A percentile compares a stretch with the other conserved stretches of the same genome.
These are phyloP conservation scores for Andricus curvator DNA, from an alignment of 2,888 invertebrate genomes.

Conservation along the genomic window DNA sequence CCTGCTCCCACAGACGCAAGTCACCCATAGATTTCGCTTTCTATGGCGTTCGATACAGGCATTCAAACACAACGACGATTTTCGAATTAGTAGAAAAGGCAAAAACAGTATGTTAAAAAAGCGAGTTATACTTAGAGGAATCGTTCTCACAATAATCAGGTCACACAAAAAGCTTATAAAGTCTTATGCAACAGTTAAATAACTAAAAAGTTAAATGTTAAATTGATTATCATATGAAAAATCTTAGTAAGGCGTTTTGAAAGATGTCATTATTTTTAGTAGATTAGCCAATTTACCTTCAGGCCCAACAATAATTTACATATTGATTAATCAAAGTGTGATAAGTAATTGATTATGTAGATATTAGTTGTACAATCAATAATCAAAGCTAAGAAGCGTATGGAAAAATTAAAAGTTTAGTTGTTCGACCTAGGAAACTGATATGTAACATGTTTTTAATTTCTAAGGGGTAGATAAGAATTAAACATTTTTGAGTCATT, in stretches of 20 bases:
- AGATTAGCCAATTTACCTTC: too few species aligned
- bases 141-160: neutral
- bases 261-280: too few species aligned
- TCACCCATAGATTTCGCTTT: slow-evolving; percentile 81
- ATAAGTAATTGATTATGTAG: too few species aligned
- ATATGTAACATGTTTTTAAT: too few species aligned
- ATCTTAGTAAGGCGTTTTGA: neutral
- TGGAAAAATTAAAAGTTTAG: too few species aligned
- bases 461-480: too few species aligned
- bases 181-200: neutral
- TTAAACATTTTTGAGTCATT: too few species aligned
- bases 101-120: slow-evolving; percentile 16
- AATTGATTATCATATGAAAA: neutral
- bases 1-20: slow-evolving; percentile 76
- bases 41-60: slow-evolving; percentile 70
- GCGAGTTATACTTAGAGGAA: neutral
- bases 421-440: too few species aligned
- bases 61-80: slow-evolving; percentile 36
- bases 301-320: too few species aligned
- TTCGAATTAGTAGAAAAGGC: slow-evolving; percentile 34
- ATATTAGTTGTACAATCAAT: too few species aligned
- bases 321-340: too few species aligned
- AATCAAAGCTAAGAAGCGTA: too few species aligned
- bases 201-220: slow-evolving; percentile 3
- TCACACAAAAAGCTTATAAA: neutral